Conservation (phyloP, 37 sponge, comb jelly and placozoan genomes). For the Dysidea cf. avara region DNA sequence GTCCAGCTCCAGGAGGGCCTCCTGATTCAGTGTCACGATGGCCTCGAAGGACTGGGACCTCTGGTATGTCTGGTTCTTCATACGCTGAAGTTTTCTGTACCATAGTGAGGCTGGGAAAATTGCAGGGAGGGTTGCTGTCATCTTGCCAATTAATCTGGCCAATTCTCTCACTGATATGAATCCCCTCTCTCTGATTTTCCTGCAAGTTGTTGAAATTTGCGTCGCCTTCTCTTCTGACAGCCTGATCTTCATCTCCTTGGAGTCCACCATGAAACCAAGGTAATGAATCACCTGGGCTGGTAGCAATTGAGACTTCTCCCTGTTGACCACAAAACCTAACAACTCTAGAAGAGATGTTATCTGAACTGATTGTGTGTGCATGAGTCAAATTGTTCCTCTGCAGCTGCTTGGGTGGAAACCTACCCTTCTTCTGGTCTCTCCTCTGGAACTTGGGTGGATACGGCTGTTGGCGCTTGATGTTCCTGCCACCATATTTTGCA, state of each 20-base stretch:
- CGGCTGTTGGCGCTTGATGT: neutral
- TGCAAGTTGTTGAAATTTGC: slow-evolving; percentile 3
- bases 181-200: neutral
- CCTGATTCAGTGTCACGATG: neutral
- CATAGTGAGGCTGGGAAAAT: slow-evolving; percentile 31
- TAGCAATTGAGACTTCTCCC: neutral
- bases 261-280: slow-evolving; percentile 31
- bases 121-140: slow-evolving; percentile 17
- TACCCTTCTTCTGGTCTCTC: neutral
- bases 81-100: slow-evolving; percentile 34
- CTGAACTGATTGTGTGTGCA: neutral
- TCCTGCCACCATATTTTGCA: slow-evolving; percentile 1
- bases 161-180: slow-evolving; percentile 2
- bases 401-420: too few relatives aligned
- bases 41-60: slow-evolving; percentile 22
- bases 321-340: slow-evolving; percentile 9
- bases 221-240: slow-evolving; percentile 16
- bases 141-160: slow-evolving; percentile 15
- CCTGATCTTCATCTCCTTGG: slow-evolving; percentile 11
- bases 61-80: slow-evolving; percentile 7
- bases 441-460: neutral
- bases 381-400: too few relatives aligned
- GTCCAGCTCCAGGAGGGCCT: slow-evolving; percentile 12
- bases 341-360: neutral
- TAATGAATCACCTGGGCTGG: slow-evolving; percentile 8